Base-by-base conservation (phyloP, 2,113 vertebrate genomes). In the Noctilio leporinus region DNA sequence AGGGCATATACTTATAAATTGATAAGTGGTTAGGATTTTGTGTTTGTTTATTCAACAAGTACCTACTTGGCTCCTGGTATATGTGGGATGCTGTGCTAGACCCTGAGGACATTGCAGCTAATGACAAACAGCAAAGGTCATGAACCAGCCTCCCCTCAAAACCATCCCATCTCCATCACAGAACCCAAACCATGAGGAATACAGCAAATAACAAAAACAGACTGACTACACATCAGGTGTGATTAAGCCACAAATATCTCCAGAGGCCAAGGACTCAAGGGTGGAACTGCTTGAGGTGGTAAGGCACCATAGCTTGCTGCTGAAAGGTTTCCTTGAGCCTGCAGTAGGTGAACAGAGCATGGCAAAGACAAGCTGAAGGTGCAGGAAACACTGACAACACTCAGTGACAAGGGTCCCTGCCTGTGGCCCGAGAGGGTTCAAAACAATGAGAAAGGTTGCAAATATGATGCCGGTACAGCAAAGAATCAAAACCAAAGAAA, bases 201-300 rank as follows among this genome's bases (percentile, higher is more conserved):
- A 10, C 5, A 24, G 62, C 4, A 19, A 45, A 45, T 2, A 47
- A 17, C 43, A 62, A 76, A 9, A 67, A 67, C n/a, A 35, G 2
- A 20, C 15, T 10, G 62, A 0, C 1, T 3, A 28, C 3, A 8
- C 1, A 0, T 1, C 57, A 38, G 6, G 35, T 16, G 35, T 43
- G 1, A 28, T 2, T 0, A 22, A 4, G 4, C 30, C 17, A 28
- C 70, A 28, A 45, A 5, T 11, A 5, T 5, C 47, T 4, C 4
- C 10, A 62, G 59, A 62, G 30, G 82, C 8, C 33, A 4, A 2
- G 59, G 30, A 3, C 15, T 0, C 0, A 16, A 14, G 5, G 28
- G 38, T 2, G 38, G 8, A 5, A 12, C 57, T 28, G 30, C 8
- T 2, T 16, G 49, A 11, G 47, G 33, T 2, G 22, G 57, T 1